These are phyloP conservation scores for Myathropa florea DNA, from an alignment of 2,888 invertebrate species.

Conservation along the genomic window DNA sequence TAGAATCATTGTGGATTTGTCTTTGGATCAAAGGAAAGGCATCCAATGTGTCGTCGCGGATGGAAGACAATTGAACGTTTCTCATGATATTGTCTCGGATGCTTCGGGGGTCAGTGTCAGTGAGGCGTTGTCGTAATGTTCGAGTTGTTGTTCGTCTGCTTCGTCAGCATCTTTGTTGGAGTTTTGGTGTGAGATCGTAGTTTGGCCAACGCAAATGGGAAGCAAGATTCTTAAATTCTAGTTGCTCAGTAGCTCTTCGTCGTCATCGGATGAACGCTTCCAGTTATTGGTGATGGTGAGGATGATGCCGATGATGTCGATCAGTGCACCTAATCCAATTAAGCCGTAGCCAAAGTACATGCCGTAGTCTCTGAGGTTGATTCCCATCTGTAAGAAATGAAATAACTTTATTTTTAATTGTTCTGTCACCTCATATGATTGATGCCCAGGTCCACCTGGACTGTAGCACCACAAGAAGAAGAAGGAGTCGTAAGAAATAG, in stretches of 20 bases:
- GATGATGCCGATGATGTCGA: slow-evolving; percentile 76
- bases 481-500: too few species aligned
- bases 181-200: slow-evolving; percentile 61
- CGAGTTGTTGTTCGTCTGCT: slow-evolving; percentile 14
- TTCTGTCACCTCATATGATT: too few species aligned
- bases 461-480: too few species aligned
- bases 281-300: slow-evolving; percentile 78
- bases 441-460: too few species aligned
- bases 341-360: slow-evolving; percentile 76
- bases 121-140: slow-evolving; percentile 46
- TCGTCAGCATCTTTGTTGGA: slow-evolving; percentile 5
- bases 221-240: slow-evolving; percentile 67
- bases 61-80: slow-evolving; percentile 33
- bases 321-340: slow-evolving; percentile 74
- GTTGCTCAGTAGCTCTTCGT: slow-evolving; percentile 76
- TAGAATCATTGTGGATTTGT: slow-evolving; percentile 39
- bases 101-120: slow-evolving; percentile 42
- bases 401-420: neutral
- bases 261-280: slow-evolving; percentile 74
- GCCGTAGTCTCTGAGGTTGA: slow-evolving; percentile 76
- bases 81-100: slow-evolving; percentile 51
- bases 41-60: slow-evolving; percentile 20
- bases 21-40: neutral
- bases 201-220: slow-evolving; percentile 52
- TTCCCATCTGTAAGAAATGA: slow-evolving; percentile 75